Base-by-base conservation (phyloP, 1,140 invertebrate species). In the Drosophila lini region DNA sequence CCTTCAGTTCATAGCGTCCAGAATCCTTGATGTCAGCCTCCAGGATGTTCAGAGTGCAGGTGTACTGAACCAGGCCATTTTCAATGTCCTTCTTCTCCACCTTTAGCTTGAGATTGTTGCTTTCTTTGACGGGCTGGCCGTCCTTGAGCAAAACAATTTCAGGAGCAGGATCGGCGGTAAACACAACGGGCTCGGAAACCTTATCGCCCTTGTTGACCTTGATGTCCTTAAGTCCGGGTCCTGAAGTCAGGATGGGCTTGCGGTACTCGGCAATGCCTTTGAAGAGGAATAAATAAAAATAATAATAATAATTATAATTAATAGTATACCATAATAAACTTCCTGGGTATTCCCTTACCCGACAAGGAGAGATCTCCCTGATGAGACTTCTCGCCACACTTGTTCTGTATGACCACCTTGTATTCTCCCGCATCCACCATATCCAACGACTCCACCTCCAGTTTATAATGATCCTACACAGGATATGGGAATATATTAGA, bases 121-220 rank as follows among this genome's bases (percentile, higher is more conserved):
- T 76, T 7, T 59, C 74, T 44, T 86, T 78, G 2, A 94, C 82
- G 31, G 93, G 92, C 28, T 91, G 84, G 2, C 94, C 94, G 74
- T 94, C 94, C 61, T 94, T 93, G 10, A 94, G 80, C 93, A 94
- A 94, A 13, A 92, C 78, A 3, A 94, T 94, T 80, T 94, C 93
- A 0, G 94, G 94, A 16, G 95, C 91, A 0, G 97, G 98, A 93
- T 98, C 96, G 19, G 96, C 97, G 44, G 96, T 95, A 58, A 98
- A 95, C 25, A 96, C 94, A 16, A 96, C 95, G 34, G 94, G 94
- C 68, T 98, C 95, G n/a, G 94, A 94, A 3, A 96, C 95, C 96
- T 96, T 75, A 94, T 94, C 40, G 95, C 95, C 56, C 94, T 95
- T 79, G 94, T 93, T 60, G 95, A 82, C 52, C 38, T 90, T 89